Conservation (phyloP, 2,797 vertebrate genomes). For the Staurois parvus region DNA sequence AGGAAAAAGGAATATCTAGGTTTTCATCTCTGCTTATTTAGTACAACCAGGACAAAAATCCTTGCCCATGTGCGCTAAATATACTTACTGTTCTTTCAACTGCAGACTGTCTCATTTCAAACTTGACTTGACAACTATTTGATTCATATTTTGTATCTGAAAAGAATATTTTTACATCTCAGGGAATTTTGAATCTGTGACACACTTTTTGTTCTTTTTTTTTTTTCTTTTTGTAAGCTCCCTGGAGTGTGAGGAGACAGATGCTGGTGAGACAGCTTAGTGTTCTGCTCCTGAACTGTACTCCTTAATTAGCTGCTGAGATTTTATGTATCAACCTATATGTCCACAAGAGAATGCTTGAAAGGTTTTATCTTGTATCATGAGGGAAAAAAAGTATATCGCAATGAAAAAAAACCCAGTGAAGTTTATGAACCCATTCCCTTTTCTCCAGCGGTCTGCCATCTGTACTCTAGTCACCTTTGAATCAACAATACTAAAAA, state of each 20-base stretch:
- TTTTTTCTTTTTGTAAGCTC: constrained; percentile 24
- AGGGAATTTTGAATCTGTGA: constrained; percentile 28
- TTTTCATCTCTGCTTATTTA: not conserved
- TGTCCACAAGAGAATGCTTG: constrained; percentile 50
- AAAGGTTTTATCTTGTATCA: constrained; percentile 34
- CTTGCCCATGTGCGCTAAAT: not conserved
- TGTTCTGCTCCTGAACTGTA: constrained; percentile 46
- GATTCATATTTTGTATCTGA: not conserved
- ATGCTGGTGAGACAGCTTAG: constrained; percentile 41
- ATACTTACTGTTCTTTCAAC: not conserved
- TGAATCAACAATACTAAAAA: constrained; percentile 1
- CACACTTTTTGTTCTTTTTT: constrained; percentile 7
- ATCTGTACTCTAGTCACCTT: constrained; percentile 6
- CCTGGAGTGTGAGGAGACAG: constrained; percentile 36
- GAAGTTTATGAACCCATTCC: not conserved
- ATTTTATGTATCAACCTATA: constrained; percentile 47
- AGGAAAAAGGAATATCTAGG: too few relatives aligned
- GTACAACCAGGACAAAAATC: not conserved
- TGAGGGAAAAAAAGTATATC: constrained; percentile 16
- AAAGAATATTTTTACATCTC: constrained; percentile 14
- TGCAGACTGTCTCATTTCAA: constrained; percentile 4
- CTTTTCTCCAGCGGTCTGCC: constrained; percentile 20
- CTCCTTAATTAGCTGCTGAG: constrained; percentile 55
- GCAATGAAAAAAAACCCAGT: constrained; percentile 18
- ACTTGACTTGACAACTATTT: constrained; percentile 17